These are phyloP conservation scores for Lottia scabra DNA, from an alignment of 2,888 invertebrate species.

Conservation along the genomic window DNA sequence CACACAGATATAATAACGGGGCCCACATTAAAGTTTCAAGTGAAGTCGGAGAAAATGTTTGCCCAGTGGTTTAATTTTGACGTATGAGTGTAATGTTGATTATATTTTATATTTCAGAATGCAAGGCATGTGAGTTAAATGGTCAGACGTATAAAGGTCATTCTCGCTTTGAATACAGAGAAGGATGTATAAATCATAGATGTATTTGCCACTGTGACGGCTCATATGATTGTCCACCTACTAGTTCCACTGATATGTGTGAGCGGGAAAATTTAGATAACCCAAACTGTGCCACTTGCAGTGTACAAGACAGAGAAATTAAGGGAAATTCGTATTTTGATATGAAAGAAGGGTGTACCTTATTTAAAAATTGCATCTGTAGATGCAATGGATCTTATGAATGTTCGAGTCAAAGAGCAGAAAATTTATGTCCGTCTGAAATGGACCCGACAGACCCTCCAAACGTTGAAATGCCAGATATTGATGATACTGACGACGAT, in stretches of 20 bases:
- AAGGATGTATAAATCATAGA: constrained; percentile 25
- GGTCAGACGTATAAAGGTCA: constrained; percentile 31
- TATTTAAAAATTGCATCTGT: constrained; percentile 50
- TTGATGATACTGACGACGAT: neutral
- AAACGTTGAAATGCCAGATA: constrained; percentile 29
- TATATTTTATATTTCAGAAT: constrained; percentile 28
- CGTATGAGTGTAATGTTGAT: too few relatives aligned
- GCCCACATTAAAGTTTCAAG: too few relatives aligned
- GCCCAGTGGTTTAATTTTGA: too few relatives aligned
- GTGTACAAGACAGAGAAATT: constrained; percentile 35
- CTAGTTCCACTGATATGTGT: constrained; percentile 27
- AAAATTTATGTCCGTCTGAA: constrained; percentile 33
- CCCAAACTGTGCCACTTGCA: constrained; percentile 40
- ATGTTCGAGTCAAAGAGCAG: constrained; percentile 46
- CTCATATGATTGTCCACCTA: constrained; percentile 46
- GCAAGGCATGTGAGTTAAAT: constrained; percentile 28
- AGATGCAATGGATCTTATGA: constrained; percentile 57
- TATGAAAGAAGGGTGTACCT: constrained; percentile 47
- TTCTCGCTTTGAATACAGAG: constrained; percentile 32
- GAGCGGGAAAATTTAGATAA: constrained; percentile 27
- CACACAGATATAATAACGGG: too few relatives aligned
- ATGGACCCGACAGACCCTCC: constrained; percentile 20
- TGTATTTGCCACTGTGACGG: constrained; percentile 51
- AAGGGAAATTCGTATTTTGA: constrained; percentile 49
- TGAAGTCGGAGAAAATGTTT: too few relatives aligned